Base-by-base conservation (phyloP, 2,797 vertebrate genomes). In the Anabacerthia variegaticeps region DNA sequence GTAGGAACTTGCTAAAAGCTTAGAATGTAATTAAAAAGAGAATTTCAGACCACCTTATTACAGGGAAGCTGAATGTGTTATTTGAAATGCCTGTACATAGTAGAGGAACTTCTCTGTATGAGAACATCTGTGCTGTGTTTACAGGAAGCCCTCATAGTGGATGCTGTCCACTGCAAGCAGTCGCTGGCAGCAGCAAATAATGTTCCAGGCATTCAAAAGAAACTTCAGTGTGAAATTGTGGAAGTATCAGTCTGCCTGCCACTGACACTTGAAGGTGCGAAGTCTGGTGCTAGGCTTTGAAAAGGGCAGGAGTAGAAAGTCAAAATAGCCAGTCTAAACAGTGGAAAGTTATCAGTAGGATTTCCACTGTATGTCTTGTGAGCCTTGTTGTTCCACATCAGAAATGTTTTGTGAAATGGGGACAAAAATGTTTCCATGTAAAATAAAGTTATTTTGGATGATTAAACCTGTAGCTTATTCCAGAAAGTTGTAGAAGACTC, bases 1-100 rank as follows among this genome's bases (percentile, higher is more conserved):
- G 63, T 67, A 74, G 75, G 39, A 92, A 41, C 89, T 83, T 89
- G 72, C 81, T 89, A 80, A 83, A 93, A 91, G 75, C 59, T 41
- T 77, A 36, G 36, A 34, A 73, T 58, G 55, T 66, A 69, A 78
- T 95, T 73, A 62, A 66, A 65, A 85, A 66, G 24, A 79, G n/a
- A 26, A 32, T 79, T 79, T 17, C 20, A 27, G 46, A 13, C 61
- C 10, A 34, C 26, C 3, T 65, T 68, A 13, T 66, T 68, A 34
- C 4, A 10, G 36, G 49, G 36, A 65, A 61, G 6, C 21, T 36
- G 61, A 72, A 21, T 0, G 0, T 32, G 10, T 81, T 88, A 9
- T 26, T 83, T 86, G 73, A 68, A 46, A 30, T 1, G 0, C 20
- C 4, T 43, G 9, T 49, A 16, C 14, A 15, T 26, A 43, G 24